Percentiles rank a stretch among this genome's conserved stretches.
These are phyloP conservation scores for Hystrix cristata DNA, from an alignment of 2,113 vertebrate genomes.

Conservation along the genomic window DNA sequence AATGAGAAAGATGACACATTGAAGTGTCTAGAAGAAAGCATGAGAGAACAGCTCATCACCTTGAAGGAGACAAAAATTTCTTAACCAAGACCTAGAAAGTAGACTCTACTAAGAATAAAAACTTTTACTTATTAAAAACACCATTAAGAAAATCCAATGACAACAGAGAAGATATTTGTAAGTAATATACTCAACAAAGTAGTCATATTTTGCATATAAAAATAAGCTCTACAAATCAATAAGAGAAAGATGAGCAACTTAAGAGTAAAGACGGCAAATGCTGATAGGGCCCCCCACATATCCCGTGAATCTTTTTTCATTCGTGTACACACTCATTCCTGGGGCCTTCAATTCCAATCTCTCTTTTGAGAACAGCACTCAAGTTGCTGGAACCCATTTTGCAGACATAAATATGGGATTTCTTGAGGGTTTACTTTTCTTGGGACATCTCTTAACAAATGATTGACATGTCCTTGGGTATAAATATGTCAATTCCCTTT, in stretches of 20 bases:
- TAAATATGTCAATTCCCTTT: too few species aligned
- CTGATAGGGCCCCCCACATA: neutral
- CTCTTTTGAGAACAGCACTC: neutral
- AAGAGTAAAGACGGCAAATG: neutral
- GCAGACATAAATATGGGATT: neutral
- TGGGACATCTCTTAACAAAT: neutral
- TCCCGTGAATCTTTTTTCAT: neutral
- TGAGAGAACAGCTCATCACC: neutral
- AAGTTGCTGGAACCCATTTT: neutral
- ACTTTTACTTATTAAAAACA: neutral
- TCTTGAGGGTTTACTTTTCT: neutral
- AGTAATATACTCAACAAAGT: neutral
- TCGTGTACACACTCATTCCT: neutral
- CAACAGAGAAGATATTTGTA: neutral
- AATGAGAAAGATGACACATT: neutral
- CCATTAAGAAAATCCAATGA: neutral
- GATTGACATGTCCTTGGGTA: neutral
- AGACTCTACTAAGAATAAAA: neutral
- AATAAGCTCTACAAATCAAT: neutral
- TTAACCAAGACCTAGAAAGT: neutral
- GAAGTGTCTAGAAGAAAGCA: neutral
- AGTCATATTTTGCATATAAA: neutral
- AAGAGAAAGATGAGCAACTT: neutral
- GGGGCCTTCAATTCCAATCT: neutral
- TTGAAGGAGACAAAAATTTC: neutral